Conservation (phyloP, 2,113 vertebrate species). For the Hystrix brachyura region DNA sequence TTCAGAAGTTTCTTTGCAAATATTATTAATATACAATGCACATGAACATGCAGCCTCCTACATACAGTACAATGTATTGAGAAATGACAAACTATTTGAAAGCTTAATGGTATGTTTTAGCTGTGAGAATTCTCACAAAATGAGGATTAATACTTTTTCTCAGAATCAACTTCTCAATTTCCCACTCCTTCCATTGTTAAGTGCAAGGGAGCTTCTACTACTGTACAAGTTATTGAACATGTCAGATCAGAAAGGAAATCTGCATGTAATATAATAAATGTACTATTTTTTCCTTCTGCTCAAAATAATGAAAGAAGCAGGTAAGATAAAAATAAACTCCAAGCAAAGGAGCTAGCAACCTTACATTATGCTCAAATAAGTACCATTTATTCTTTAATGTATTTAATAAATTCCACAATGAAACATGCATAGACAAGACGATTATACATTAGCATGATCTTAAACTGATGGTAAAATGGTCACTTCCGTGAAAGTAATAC, state of each 20-base stretch:
- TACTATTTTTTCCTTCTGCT: slow-evolving; percentile 41
- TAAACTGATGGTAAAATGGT: slow-evolving; percentile 14
- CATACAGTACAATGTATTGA: slow-evolving; percentile 66
- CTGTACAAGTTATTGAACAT: slow-evolving; percentile 59
- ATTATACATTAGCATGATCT: neutral
- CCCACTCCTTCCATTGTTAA: slow-evolving; percentile 63
- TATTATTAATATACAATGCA: slow-evolving; percentile 49
- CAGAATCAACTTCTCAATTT: slow-evolving; percentile 62
- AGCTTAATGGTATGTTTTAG: slow-evolving; percentile 65
- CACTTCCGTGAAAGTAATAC: slow-evolving; percentile 47
- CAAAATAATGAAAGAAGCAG: slow-evolving; percentile 52
- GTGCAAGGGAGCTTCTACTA: slow-evolving; percentile 41
- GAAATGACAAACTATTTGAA: slow-evolving; percentile 70
- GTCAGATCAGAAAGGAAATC: slow-evolving; percentile 68
- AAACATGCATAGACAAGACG: slow-evolving; percentile 15
- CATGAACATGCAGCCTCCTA: slow-evolving; percentile 40
- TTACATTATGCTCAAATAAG: neutral
- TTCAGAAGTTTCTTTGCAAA: slow-evolving; percentile 65
- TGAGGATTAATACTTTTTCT: slow-evolving; percentile 61
- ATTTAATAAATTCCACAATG: slow-evolving; percentile 26
- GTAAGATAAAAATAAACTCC: slow-evolving; percentile 52
- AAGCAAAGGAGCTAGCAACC: slow-evolving; percentile 39
- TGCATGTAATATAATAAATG: slow-evolving; percentile 65
- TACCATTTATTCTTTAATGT: slow-evolving; percentile 49
- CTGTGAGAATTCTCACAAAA: slow-evolving; percentile 62